phyloP scores from a whole-genome alignment of 2,888 invertebrate species.

The Gari tellinella region DNA sequence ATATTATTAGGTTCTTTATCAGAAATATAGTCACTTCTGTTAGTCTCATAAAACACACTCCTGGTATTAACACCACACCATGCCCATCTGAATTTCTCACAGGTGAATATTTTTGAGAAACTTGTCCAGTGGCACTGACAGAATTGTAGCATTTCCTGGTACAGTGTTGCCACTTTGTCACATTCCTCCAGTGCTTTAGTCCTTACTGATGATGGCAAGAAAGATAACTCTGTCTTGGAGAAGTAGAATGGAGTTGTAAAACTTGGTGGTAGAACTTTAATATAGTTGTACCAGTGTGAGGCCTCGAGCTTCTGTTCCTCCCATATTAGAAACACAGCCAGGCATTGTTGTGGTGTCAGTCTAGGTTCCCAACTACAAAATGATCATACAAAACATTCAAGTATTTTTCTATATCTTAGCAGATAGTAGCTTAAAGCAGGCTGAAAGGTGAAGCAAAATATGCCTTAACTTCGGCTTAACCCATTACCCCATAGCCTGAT shows the following conservation, averaged over 20 bases:
- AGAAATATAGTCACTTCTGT: conserved; percentile 84
- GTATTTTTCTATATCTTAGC: neutral
- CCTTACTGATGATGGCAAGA: conserved; percentile 64
- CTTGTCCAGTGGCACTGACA: conserved; percentile 34
- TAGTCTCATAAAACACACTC: conserved; percentile 90
- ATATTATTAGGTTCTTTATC: conserved; percentile 80
- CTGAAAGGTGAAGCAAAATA: no score
- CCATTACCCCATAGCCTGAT: no score
- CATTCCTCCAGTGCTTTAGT: conserved; percentile 44
- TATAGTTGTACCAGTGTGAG: conserved; percentile 81
- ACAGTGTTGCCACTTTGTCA: conserved; percentile 49
- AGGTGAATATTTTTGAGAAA: conserved; percentile 75
- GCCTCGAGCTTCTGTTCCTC: conserved; percentile 87
- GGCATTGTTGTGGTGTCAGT: conserved; percentile 88
- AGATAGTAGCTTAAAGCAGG: no score
- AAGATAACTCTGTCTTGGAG: conserved; percentile 63
- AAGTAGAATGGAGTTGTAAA: conserved; percentile 85
- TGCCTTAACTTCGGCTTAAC: no score
- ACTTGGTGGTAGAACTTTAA: conserved; percentile 72
- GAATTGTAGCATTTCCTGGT: conserved; percentile 35
- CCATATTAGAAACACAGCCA: conserved; percentile 89
- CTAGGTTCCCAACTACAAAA: conserved; percentile 62
- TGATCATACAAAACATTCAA: conserved; percentile 10
- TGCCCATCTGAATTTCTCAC: conserved; percentile 90
- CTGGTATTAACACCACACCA: conserved; percentile 94